Evolutionary conservation across 2,888 invertebrate genomes (phyloP), one percentile per base, ranked within the genome.

Genomic region (Taenaris catops): DNA sequence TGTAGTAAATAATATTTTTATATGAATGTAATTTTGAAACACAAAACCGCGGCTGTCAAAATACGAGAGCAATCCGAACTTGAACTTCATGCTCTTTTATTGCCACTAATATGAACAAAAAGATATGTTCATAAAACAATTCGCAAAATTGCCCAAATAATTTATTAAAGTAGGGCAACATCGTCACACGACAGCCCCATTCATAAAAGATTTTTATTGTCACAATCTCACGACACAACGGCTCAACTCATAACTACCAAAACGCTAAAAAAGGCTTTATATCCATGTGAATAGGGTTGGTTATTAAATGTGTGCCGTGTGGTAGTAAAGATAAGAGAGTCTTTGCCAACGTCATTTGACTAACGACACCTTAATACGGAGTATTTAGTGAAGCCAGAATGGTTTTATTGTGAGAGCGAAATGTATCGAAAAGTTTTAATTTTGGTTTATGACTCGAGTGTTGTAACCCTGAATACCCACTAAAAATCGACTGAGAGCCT

Each of bases 361-460:
- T 84, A 86, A 84, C 76, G 83, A 84, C 69, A 78, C 75, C 73
- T 79, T 84, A 81, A 86, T 84, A 63, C 52, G 52, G 57, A 69
- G 81, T 81, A 80, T 80, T 86, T 84, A 86, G 83, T 72, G 63
- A 67, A 63, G 66, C 65, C 62, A 65, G 66, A 68, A 70, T 65
- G 66, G 66, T 71, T 64, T 63, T 62, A 74, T 84, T 86, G 83
- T 83, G 67, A 61, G 57, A 54, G 68, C 49, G 79, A 73, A 83
- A 83, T 84, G 86, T 86, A 81, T 76, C 71, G 83, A 68, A 66
- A 80, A 84, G 60, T 84, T 86, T 84, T 84, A 86, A 86, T 86
- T 83, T 80, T 75, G 80, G 64, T 83, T 83, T 79, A 84, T 83
- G 79, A 66, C 50, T 63, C 70, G 29, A 25, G 31, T 27, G 34